Evolutionary conservation across 1,140 invertebrate species (phyloP), one percentile per base, ranked within the genome.

Genomic region (Nebria ingens): DNA sequence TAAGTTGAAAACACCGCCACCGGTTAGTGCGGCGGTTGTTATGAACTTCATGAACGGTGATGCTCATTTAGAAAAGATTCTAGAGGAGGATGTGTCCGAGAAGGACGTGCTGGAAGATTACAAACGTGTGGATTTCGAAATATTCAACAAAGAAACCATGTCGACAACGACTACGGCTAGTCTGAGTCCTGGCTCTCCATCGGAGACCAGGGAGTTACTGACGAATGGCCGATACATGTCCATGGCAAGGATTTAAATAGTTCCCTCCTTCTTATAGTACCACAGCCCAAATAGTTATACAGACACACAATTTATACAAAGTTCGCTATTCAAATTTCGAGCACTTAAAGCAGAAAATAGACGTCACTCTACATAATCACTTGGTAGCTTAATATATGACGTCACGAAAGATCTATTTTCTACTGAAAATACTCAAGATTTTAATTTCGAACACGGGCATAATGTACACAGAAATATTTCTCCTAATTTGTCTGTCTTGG

Each of bases 201-300:
- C 80, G 21, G 83, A 85, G 66, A 83, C 82, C 0, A 72, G 79
- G 40, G 83, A 84, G 63, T 67, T 85, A 15, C 65, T 85, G 1
- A 64, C 71, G 2, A 76, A 77, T 61, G 76, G 74, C n/a, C 70
- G 74, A 52, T 75, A 78, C 63, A 71, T 76, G 68, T 65, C 73
- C 52, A 73, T 74, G 72, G 74, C 74, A 19, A 67, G 69, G 34
- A 74, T 75, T 63, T 74, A 69, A 73, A 64, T 34, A 34, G n/a
- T n/a, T n/a, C n/a, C n/a, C n/a, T n/a, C n/a, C n/a, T n/a, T n/a
- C n/a, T n/a, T n/a, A n/a, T n/a, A n/a, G n/a, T n/a, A n/a, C n/a
- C n/a, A n/a, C n/a, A n/a, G n/a, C n/a, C n/a, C n/a, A n/a, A n/a
- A n/a, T n/a, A n/a, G n/a, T n/a, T n/a, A n/a, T n/a, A n/a, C n/a